These are phyloP conservation scores for Aphelocoma coerulescens DNA, from an alignment of 2,113 vertebrate species.

Conservation along the genomic window DNA sequence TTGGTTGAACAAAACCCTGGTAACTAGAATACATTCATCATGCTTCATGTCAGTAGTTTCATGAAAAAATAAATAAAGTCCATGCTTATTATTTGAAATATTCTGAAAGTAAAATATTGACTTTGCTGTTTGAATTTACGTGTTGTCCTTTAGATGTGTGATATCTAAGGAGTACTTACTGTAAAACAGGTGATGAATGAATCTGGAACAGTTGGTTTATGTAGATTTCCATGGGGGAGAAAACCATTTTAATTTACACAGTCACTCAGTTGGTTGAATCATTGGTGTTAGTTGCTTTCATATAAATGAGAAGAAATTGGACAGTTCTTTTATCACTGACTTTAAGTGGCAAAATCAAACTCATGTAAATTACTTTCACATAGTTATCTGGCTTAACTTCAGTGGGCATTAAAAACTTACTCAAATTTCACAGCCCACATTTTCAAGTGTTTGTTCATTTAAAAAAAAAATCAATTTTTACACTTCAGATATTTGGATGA, in stretches of 20 bases:
- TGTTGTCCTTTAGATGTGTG: background rate
- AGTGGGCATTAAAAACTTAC: background rate
- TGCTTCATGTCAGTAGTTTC: background rate
- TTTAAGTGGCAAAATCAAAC: background rate
- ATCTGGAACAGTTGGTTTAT: background rate
- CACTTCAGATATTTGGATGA: background rate
- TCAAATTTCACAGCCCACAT: background rate
- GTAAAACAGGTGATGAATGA: background rate
- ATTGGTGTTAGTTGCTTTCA: background rate
- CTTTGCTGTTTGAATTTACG: background rate
- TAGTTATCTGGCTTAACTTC: background rate
- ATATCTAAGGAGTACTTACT: background rate
- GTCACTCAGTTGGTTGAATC: background rate
- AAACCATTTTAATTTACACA: constrained; percentile 1
- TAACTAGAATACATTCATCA: background rate
- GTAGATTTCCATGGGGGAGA: constrained; percentile 33
- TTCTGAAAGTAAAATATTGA: background rate
- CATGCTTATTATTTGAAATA: background rate
- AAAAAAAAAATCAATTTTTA: background rate
- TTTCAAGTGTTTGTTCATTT: background rate
- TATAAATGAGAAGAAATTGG: background rate
- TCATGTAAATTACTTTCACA: background rate
- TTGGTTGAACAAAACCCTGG: background rate
- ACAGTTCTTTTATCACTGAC: background rate
- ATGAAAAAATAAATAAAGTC: background rate